These are phyloP conservation scores for Alcis repandata DNA, from an alignment of 2,888 invertebrate genomes.

Conservation along the genomic window DNA sequence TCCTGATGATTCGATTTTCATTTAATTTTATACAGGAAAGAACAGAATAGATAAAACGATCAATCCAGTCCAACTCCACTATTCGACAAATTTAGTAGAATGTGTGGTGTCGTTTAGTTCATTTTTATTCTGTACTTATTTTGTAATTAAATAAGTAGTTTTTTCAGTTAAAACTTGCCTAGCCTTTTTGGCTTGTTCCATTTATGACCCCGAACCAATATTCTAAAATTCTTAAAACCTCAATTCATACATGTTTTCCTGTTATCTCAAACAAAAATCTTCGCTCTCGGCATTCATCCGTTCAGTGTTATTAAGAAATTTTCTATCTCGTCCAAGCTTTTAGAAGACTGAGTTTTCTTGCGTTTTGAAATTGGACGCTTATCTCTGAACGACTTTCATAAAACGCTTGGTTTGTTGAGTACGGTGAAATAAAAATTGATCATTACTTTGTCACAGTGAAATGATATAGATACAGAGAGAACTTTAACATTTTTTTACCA, in stretches of 20 bases:
- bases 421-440: constrained; percentile 45
- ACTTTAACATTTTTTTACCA: too few relatives aligned
- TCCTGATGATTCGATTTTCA: too few relatives aligned
- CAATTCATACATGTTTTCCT: constrained; percentile 3
- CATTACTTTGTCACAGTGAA: constrained; percentile 34
- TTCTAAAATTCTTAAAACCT: constrained; percentile 5
- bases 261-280: constrained; percentile 34
- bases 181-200: not conserved
- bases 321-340: constrained; percentile 27
- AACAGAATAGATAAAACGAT: too few relatives aligned
- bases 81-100: too few relatives aligned
- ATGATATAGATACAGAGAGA: constrained; percentile 9
- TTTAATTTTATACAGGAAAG: too few relatives aligned
- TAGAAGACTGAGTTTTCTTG: constrained; percentile 34
- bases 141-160: too few relatives aligned
- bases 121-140: too few relatives aligned
- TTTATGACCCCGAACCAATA: not conserved
- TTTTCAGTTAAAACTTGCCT: too few relatives aligned
- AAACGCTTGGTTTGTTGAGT: constrained; percentile 41
- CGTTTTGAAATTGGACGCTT: constrained; percentile 40
- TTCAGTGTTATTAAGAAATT: constrained; percentile 33
- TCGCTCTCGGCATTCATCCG: constrained; percentile 26
- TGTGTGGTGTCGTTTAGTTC: too few relatives aligned
- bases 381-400: constrained; percentile 39
- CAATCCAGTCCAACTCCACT: too few relatives aligned